A percentile compares a stretch with the other conserved stretches of the same genome.
These are phyloP conservation scores for Cyphomyrus plagiostoma DNA, from an alignment of 2,113 vertebrate genomes.

Conservation along the genomic window DNA sequence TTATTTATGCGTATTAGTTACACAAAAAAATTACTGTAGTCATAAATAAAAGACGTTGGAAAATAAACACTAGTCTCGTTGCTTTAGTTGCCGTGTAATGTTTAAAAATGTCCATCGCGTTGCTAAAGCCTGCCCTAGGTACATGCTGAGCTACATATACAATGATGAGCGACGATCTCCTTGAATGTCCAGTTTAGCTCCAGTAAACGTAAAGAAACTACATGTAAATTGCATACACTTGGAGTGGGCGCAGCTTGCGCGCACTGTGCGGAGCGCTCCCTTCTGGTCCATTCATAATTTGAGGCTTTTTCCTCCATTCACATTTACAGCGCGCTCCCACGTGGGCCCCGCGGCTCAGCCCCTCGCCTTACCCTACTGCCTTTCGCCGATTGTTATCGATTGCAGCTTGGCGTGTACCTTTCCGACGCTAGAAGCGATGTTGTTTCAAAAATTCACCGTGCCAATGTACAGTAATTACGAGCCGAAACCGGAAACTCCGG, in stretches of 20 bases:
- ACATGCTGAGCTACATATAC: background rate
- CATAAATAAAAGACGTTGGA: background rate
- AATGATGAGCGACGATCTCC: background rate
- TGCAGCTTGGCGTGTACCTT: background rate
- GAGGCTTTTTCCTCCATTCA: conserved; percentile 14
- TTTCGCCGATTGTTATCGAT: background rate
- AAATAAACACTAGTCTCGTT: background rate
- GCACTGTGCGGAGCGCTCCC: background rate
- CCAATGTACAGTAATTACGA: background rate
- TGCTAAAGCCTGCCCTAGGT: background rate
- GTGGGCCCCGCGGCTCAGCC: background rate
- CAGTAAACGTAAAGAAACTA: background rate
- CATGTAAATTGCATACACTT: background rate
- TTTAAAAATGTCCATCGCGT: background rate
- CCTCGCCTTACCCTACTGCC: background rate
- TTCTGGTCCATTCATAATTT: background rate
- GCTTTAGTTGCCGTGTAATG: background rate
- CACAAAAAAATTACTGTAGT: background rate
- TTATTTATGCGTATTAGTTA: background rate
- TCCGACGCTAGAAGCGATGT: background rate
- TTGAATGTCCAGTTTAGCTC: background rate
- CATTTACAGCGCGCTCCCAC: background rate
- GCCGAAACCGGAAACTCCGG: background rate
- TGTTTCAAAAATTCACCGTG: background rate
- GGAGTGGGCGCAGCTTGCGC: background rate